phyloP scores from a whole-genome alignment of 2,797 vertebrate species.

The Cryptoprocta ferox region DNA sequence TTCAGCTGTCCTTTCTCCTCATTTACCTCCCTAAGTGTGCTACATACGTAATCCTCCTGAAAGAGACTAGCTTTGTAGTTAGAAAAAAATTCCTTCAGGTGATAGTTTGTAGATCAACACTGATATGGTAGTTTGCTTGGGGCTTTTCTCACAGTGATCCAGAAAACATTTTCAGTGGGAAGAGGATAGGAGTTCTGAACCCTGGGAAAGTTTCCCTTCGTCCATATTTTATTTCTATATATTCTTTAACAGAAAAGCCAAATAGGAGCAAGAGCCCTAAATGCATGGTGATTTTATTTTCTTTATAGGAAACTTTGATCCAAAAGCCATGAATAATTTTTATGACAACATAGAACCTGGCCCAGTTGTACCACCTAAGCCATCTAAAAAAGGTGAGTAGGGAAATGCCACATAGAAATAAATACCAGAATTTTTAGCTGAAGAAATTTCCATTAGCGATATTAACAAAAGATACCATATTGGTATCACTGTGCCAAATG shows the following conservation, averaged over 20 bases:
- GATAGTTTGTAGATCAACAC: neutral
- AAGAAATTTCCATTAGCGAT: slow-evolving; percentile 1
- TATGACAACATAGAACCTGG: slow-evolving; percentile 98
- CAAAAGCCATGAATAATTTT: slow-evolving; percentile 96
- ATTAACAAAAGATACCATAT: neutral
- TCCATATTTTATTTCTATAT: slow-evolving; percentile 19
- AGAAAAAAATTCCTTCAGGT: slow-evolving; percentile 32
- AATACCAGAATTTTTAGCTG: slow-evolving; percentile 3
- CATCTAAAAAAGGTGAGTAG: slow-evolving; percentile 93
- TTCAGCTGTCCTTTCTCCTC: slow-evolving; percentile 41
- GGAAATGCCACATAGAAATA: slow-evolving; percentile 33
- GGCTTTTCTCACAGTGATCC: slow-evolving; percentile 36
- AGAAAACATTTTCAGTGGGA: neutral
- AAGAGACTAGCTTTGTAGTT: slow-evolving; percentile 6
- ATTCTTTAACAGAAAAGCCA: slow-evolving; percentile 35
- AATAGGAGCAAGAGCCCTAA: slow-evolving; percentile 56
- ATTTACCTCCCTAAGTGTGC: neutral
- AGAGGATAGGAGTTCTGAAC: slow-evolving; percentile 51
- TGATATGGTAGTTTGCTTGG: neutral
- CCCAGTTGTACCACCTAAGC: slow-evolving; percentile 95
- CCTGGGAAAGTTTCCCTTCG: slow-evolving; percentile 30
- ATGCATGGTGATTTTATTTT: slow-evolving; percentile 75
- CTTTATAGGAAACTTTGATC: slow-evolving; percentile 95
- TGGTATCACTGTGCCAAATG: slow-evolving; percentile 29
- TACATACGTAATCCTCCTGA: neutral